Conservation (phyloP, 2,888 invertebrate species). For the Hirtodrosophila cameraria region DNA sequence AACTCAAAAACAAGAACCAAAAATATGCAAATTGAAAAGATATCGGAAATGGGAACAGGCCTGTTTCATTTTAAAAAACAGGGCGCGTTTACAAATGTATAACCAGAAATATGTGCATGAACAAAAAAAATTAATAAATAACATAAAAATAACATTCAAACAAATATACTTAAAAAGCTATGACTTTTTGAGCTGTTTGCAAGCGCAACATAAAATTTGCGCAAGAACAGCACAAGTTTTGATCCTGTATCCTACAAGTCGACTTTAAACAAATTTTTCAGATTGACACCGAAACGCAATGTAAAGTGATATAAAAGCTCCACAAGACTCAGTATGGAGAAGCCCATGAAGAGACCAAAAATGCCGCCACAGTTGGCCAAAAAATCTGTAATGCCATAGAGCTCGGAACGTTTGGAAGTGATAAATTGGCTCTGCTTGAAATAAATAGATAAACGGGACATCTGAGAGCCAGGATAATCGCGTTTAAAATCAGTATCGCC, state of each 20-base stretch:
- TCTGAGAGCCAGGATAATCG: constrained; percentile 84
- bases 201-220: constrained; percentile 1
- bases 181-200: constrained; percentile 17
- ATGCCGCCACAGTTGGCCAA: constrained; percentile 89
- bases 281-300: constrained; percentile 71
- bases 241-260: neutral
- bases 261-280: constrained; percentile 46
- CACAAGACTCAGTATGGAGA: constrained; percentile 83
- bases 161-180: neutral
- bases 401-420: constrained; percentile 87
- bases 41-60: no score
- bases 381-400: constrained; percentile 88
- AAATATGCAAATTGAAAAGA: no score
- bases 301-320: constrained; percentile 85
- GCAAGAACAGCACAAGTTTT: constrained; percentile 16
- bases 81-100: no score
- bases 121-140: neutral
- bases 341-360: constrained; percentile 85
- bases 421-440: constrained; percentile 90
- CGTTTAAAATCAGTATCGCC: constrained; percentile 71
- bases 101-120: neutral
- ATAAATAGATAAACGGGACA: constrained; percentile 88
- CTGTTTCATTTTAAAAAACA: no score
- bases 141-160: neutral
- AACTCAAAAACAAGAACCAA: no score